Evolutionary conservation across 35 echinoderm and acorn worm species (phyloP).

Genomic region (Amphiura filiformis): DNA sequence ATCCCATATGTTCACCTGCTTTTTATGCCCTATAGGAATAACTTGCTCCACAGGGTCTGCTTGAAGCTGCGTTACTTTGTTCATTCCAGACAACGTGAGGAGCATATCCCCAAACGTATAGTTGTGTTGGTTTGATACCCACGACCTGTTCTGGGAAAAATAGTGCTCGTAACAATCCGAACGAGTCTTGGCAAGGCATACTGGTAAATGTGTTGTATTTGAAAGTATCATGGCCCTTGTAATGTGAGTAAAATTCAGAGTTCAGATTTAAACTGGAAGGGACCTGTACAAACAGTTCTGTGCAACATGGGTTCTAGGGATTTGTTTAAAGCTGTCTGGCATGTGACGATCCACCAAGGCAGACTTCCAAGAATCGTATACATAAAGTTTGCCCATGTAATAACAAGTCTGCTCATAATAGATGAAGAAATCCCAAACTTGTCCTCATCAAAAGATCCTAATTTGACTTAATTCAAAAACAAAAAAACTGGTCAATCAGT

Average conservation of each 20-base stretch:
- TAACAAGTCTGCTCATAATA: background rate
- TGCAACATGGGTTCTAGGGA: slow-evolving; percentile 22
- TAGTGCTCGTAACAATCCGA: too few species aligned
- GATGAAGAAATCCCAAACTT: slow-evolving; percentile 18
- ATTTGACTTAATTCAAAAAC: slow-evolving; percentile 29
- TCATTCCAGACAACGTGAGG: too few species aligned
- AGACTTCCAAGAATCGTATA: background rate
- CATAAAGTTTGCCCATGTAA: slow-evolving; percentile 25
- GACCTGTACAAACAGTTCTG: background rate
- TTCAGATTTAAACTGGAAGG: too few species aligned
- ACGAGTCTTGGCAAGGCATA: too few species aligned
- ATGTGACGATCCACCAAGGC: background rate
- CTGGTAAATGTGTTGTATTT: too few species aligned
- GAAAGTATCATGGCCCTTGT: background rate
- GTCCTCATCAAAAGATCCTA: slow-evolving; percentile 32
- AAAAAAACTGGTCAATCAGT: slow-evolving; percentile 35
- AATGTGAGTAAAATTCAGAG: background rate
- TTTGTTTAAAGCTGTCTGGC: background rate
- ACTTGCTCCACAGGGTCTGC: too few species aligned
- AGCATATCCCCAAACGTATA: too few species aligned
- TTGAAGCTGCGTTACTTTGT: too few species aligned
- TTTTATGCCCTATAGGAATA: too few species aligned
- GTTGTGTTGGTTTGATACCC: too few species aligned
- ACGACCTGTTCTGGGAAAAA: too few species aligned
- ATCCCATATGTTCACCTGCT: too few species aligned